Evolutionary conservation across 2,113 vertebrate genomes (phyloP).

Genomic region (Aptenodytes patagonicus): DNA sequence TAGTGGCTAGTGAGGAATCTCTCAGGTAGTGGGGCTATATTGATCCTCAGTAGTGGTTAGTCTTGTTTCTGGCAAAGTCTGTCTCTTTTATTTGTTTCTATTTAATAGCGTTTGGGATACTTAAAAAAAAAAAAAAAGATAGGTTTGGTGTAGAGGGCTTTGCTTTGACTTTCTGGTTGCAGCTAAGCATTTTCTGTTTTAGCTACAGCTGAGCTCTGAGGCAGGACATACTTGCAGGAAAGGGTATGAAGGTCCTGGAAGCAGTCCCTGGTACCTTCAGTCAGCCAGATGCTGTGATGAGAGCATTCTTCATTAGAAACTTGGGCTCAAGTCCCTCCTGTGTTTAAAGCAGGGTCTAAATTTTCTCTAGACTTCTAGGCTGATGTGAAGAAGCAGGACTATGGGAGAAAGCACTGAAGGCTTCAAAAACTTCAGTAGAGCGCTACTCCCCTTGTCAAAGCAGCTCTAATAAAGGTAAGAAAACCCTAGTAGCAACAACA

Average conservation of each 20-base stretch:
- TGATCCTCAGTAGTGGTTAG: neutral
- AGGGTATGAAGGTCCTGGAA: neutral
- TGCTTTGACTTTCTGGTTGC: neutral
- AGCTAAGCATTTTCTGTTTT: neutral
- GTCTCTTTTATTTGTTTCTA: fast-evolving
- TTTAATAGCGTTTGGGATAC: fast-evolving
- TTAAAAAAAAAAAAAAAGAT: neutral
- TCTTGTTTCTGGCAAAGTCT: neutral
- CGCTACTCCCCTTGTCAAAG: neutral
- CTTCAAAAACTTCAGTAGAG: neutral
- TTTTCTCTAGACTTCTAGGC: neutral
- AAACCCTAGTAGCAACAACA: neutral
- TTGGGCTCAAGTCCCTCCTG: neutral
- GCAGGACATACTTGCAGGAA: too few species aligned
- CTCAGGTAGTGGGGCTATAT: fast-evolving
- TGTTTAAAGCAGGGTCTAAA: neutral
- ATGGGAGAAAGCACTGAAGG: neutral
- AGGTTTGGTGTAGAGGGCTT: neutral
- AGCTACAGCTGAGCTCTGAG: neutral
- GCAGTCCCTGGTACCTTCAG: neutral
- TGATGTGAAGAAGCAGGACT: neutral
- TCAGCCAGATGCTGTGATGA: neutral
- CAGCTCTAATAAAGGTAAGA: neutral
- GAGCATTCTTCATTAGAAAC: neutral
- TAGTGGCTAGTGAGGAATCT: neutral